Evolutionary conservation across 2,797 vertebrate species (phyloP), one percentile per base, ranked within the genome.

Genomic region (Selene dorsalis): DNA sequence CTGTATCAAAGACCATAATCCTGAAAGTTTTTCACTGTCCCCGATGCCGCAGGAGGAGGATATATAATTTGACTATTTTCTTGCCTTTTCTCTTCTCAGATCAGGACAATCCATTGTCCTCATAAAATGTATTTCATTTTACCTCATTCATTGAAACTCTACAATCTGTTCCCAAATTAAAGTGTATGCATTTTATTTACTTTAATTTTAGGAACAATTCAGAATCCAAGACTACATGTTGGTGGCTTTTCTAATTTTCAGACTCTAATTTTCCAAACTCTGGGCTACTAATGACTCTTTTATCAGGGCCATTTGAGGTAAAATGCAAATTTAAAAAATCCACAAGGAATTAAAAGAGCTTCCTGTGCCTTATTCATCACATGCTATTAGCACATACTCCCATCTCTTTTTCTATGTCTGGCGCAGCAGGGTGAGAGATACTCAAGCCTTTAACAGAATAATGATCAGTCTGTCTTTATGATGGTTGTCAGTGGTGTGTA

Each of bases 391-490:
- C 53, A 50, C 69, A 56, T 47, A 63, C 32, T 65, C 30, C 35
- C 55, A 68, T 75, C 66, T 76, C 62, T 68, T 74, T 35, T 35
- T 77, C 58, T 57, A 18, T 59, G 65, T 69, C 59, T 69, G 66
- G 69, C 82, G 73, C 87, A 88, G 80, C 77, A 47, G 83, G 79
- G 60, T 53, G 70, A 78, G 64, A 87, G 67, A 83, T 72, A 77
- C 81, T 87, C 80, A 66, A 69, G 73, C 80, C 66, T 81, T 79
- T 64, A 64, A 73, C 71, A 60, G 82, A 87, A 85, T 83, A 85
- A 91, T 84, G 84, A 79, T 69, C 82, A 69, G 53, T 70, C 78
- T 84, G 75, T 85, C 77, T 66, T 69, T 57, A 9, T 83, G 82
- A 85, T 87, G 75, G 58, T 69, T 70, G 85, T 65, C 59, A 17